These are phyloP conservation scores for Ophioderma brevispina DNA, from an alignment of 35 echinoderm and acorn worm species.

Conservation along the genomic window DNA sequence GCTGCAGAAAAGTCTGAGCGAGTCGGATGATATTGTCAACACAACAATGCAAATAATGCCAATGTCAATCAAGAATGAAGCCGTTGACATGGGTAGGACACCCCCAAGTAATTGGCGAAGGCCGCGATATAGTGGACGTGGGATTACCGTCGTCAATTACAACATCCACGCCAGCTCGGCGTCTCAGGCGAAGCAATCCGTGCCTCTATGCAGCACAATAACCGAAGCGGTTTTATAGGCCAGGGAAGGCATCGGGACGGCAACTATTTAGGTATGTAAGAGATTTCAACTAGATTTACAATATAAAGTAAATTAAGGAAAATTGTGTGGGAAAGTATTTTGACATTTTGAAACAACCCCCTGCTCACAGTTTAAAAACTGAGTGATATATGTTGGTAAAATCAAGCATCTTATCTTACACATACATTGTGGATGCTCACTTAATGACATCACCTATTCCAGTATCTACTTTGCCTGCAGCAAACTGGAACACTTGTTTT, in stretches of 20 bases:
- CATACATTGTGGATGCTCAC: too few species aligned
- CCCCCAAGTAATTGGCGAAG: neutral
- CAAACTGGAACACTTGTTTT: too few species aligned
- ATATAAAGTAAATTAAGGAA: too few species aligned
- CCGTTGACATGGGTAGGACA: neutral
- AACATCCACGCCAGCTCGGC: constrained; percentile 81
- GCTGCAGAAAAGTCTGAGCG: neutral
- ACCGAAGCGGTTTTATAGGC: constrained; percentile 70
- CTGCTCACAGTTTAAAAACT: too few species aligned
- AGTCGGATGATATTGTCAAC: neutral
- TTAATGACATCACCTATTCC: too few species aligned
- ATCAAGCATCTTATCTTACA: too few species aligned
- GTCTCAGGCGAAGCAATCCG: constrained; percentile 57
- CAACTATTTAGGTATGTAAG: constrained; percentile 73
- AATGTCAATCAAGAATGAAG: constrained; percentile 23
- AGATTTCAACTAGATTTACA: too few species aligned
- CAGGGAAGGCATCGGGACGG: constrained; percentile 61
- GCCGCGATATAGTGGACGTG: neutral
- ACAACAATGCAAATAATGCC: constrained; percentile 6
- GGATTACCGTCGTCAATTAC: constrained; percentile 16
- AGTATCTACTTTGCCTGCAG: too few species aligned
- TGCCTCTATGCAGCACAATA: constrained; percentile 51
- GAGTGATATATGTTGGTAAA: too few species aligned
- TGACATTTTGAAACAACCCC: too few species aligned
- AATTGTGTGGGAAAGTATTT: too few species aligned